phyloP scores from a whole-genome alignment of 2,888 invertebrate genomes.

The Xestia rhomboidea region DNA sequence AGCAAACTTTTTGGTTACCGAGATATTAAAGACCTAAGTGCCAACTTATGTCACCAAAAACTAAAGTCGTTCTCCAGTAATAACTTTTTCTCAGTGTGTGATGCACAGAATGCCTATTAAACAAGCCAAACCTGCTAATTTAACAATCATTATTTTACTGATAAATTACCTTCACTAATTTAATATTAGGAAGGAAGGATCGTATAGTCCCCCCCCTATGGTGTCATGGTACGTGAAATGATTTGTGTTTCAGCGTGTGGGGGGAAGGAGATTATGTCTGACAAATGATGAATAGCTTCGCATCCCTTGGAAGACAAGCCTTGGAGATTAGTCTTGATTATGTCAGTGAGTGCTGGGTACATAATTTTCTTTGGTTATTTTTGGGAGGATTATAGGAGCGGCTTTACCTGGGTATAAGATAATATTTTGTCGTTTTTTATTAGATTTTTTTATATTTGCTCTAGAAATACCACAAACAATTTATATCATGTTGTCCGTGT shows the following conservation, averaged over 20 bases:
- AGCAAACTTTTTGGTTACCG: not conserved
- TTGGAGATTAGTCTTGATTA: slow-evolving; percentile 39
- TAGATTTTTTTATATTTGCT: not conserved
- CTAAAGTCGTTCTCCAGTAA: not conserved
- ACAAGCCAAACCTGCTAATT: not conserved
- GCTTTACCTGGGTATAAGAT: not conserved
- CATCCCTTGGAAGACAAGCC: slow-evolving; percentile 19
- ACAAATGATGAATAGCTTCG: slow-evolving; percentile 49
- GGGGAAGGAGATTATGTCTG: slow-evolving; percentile 43
- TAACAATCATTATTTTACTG: not conserved
- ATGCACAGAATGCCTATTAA: not conserved
- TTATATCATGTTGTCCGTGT: not conserved
- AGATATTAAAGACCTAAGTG: not conserved
- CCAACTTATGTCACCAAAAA: not conserved
- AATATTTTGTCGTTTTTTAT: not conserved
- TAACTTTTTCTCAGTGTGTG: not conserved
- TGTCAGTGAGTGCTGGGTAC: not conserved
- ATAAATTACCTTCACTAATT: slow-evolving; percentile 18
- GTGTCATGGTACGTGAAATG: slow-evolving; percentile 25
- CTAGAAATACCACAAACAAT: not conserved
- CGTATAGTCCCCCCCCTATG: not conserved
- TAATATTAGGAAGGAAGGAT: slow-evolving; percentile 1
- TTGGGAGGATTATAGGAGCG: not conserved
- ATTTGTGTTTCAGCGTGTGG: slow-evolving; percentile 35
- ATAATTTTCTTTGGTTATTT: slow-evolving; percentile 4